Evolutionary conservation across 2,797 vertebrate genomes (phyloP), one percentile per base, ranked within the genome.

Genomic region (Triplophysa bombifrons): DNA sequence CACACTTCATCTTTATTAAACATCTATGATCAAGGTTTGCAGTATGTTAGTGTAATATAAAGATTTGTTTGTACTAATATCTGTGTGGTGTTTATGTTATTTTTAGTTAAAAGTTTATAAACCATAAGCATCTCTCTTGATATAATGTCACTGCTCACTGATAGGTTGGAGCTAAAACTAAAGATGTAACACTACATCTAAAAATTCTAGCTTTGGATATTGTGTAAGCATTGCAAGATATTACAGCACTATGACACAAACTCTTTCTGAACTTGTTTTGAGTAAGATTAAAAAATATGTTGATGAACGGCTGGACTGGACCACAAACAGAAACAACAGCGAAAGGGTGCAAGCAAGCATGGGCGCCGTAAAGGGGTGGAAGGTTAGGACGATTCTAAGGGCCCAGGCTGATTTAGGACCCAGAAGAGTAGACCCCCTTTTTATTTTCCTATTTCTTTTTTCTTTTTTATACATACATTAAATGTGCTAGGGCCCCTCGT

Each of bases 71-170:
- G 2, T 60, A 60, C 17, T 46, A 20, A 58, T n/a, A 30, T 30
- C 30, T 30, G 30, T 30, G 12, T 66, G 22, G 41, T 56, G 38
- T 48, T 27, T 53, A 2, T 68, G 27, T 17, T 67, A 20, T n/a
- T 50, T 41, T n/a, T 30, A 30, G 30, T 0, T 30, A 3, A 30
- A 30, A 20, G 44, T 13, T 44, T 34, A 1, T 1, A 58, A 61
- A 80, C 30, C 48, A 50, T 77, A 1, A 55, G 63, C 44, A n/a
- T 34, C 14, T 75, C 53, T 75, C 5, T 63, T 82, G 25, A 72
- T 51, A 51, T 56, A 73, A 83, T 83, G 76, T 56, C 50, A 76
- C 61, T 48, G 60, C 55, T 46, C n/a, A 58, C 72, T 74, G 80
- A 77, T 82, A 69, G 56, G 51, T 68, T 38, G 64, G 14, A 13